A percentile compares a stretch with the other conserved stretches of the same genome.
These are phyloP conservation scores for Petrolisthes manimaculis DNA, from an alignment of 2,888 invertebrate genomes.

Conservation along the genomic window DNA sequence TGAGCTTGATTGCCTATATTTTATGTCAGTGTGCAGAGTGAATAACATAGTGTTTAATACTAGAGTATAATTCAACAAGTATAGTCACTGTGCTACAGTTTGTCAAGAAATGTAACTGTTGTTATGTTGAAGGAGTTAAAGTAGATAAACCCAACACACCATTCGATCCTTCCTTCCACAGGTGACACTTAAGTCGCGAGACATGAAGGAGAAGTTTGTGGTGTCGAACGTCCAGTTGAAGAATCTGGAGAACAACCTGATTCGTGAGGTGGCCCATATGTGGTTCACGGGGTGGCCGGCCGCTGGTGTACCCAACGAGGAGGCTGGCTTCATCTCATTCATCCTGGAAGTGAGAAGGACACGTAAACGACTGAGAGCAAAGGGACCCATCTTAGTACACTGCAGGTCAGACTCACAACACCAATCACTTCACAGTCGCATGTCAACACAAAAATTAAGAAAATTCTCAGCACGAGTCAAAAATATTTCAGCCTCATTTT, in stretches of 20 bases:
- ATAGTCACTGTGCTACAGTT: background rate
- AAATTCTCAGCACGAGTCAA: too few species aligned
- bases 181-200: slow-evolving; percentile 73
- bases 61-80: background rate
- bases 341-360: slow-evolving; percentile 82
- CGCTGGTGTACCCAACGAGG: slow-evolving; percentile 87
- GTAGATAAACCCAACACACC: too few species aligned
- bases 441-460: too few species aligned
- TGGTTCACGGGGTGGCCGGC: slow-evolving; percentile 94
- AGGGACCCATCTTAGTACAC: slow-evolving; percentile 70
- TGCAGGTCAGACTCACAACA: slow-evolving; percentile 69
- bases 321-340: slow-evolving; percentile 87
- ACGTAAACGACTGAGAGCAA: slow-evolving; percentile 68
- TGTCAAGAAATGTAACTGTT: background rate
- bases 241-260: slow-evolving; percentile 84
- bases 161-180: background rate
- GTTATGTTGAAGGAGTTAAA: too few species aligned
- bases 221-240: slow-evolving; percentile 85
- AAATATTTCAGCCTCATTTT: too few species aligned
- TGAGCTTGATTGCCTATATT: too few species aligned
- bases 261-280: slow-evolving; percentile 89
- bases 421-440: background rate
- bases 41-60: too few species aligned
- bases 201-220: slow-evolving; percentile 91
- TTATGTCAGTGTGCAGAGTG: too few species aligned